These are phyloP conservation scores for Scaptomyza pallida DNA, from an alignment of 1,140 invertebrate species.

Conservation along the genomic window DNA sequence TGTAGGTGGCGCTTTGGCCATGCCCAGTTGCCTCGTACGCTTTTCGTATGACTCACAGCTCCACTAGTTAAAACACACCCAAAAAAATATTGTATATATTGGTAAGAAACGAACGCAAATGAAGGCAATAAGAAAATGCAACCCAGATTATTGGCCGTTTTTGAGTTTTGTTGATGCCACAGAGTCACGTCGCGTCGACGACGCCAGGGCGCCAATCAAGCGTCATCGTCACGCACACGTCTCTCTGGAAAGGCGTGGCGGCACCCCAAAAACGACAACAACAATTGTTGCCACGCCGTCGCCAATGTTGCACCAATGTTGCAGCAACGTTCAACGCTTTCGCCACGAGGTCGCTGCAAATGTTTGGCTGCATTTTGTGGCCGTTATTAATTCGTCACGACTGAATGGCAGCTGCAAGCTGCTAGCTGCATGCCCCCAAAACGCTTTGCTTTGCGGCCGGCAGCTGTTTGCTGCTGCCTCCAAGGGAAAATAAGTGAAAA, in stretches of 20 bases:
- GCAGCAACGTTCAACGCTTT: constrained; percentile 17
- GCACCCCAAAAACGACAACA: neutral
- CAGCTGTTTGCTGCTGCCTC: constrained; percentile 66
- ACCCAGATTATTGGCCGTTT: constrained; percentile 9
- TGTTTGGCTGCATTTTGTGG: constrained; percentile 29
- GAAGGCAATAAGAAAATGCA: neutral
- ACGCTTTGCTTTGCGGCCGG: constrained; percentile 23
- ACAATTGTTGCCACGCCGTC: constrained; percentile 6
- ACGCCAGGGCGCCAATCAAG: constrained; percentile 23
- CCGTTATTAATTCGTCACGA: constrained; percentile 80
- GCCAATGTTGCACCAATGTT: neutral
- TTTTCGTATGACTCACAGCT: constrained; percentile 36
- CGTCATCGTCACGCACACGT: constrained; percentile 26
- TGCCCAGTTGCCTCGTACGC: constrained; percentile 21
- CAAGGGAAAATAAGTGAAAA: constrained; percentile 76
- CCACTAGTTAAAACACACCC: constrained; percentile 42
- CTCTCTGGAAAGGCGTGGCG: constrained; percentile 20
- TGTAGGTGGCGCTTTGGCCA: constrained; percentile 34
- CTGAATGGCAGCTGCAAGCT: constrained; percentile 64
- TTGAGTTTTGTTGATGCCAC: constrained; percentile 30
- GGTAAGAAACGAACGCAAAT: constrained; percentile 1
- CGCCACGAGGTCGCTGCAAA: constrained; percentile 28
- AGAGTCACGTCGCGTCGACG: constrained; percentile 32
- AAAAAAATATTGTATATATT: too few species aligned
- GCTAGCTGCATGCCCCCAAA: neutral